A percentile compares a stretch with the other conserved stretches of the same genome.
phyloP scores from a whole-genome alignment of 2,113 vertebrate genomes.

The Anguilla japonica region DNA sequence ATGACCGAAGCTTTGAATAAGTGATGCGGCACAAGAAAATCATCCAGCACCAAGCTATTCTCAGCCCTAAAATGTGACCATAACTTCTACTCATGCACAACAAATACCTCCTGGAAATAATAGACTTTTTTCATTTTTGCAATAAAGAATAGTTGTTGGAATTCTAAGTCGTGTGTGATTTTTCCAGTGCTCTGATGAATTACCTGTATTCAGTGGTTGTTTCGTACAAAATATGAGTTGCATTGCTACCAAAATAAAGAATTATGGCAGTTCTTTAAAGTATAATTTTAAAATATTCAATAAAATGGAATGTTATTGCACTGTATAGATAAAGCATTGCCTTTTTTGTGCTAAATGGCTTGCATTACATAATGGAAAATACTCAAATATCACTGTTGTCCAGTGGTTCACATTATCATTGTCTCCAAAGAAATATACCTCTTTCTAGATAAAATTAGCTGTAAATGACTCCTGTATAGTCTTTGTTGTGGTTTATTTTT shows the following conservation, averaged over 20 bases:
- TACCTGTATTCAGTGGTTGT: not conserved
- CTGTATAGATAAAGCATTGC: no score
- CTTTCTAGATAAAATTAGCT: not conserved
- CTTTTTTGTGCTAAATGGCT: no score
- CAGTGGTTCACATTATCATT: no score
- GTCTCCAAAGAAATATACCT: no score
- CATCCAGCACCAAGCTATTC: not conserved
- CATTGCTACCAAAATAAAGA: no score
- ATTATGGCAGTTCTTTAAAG: no score
- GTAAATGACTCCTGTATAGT: not conserved
- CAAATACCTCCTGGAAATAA: not conserved
- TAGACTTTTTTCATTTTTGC: not conserved
- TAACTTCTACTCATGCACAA: not conserved
- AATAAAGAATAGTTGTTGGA: not conserved
- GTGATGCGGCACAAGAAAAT: conserved; percentile 32
- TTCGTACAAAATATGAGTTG: no score
- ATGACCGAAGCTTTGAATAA: conserved; percentile 79
- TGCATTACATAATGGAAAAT: no score
- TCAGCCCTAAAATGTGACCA: not conserved
- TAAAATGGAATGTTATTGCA: no score
- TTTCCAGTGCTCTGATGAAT: not conserved
- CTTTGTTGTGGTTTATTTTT: not conserved
- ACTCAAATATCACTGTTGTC: no score
- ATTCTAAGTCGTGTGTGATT: not conserved
- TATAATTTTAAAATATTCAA: no score